These are phyloP conservation scores for Mus caroli DNA, from an alignment of 2,797 vertebrate genomes.

Conservation along the genomic window DNA sequence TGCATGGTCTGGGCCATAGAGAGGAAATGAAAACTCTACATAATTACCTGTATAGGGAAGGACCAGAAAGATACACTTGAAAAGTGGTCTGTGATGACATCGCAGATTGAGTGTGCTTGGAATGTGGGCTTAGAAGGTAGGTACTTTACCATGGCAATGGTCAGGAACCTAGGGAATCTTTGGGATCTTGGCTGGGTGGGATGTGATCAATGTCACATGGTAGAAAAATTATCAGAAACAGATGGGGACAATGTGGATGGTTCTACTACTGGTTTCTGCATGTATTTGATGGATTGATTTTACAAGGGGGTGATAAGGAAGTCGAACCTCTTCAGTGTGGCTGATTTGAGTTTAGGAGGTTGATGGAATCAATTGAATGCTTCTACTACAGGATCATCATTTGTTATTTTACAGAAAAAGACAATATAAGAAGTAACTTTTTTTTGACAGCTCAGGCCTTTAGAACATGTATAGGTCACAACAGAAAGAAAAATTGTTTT, in stretches of 20 bases:
- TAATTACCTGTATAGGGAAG: not conserved
- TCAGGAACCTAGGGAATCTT: not conserved
- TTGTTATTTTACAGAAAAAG: slow-evolving; percentile 38
- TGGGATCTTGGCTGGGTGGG: not conserved
- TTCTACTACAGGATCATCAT: not conserved
- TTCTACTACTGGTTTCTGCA: not conserved
- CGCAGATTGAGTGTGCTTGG: not conserved
- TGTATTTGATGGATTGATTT: not conserved
- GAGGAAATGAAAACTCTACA: not conserved
- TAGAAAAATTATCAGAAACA: slow-evolving; percentile 9
- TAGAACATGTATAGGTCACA: slow-evolving; percentile 25
- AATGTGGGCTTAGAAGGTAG: not conserved
- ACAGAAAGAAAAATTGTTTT: slow-evolving; percentile 60
- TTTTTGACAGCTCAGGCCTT: slow-evolving; percentile 7
- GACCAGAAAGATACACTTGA: not conserved
- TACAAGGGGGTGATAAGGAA: not conserved
- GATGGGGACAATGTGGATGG: not conserved
- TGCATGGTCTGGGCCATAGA: not conserved
- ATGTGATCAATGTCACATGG: not conserved
- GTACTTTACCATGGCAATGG: not conserved
- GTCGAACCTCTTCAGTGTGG: not conserved
- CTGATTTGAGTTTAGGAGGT: not conserved
- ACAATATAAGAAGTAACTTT: not conserved
- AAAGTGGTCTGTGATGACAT: not conserved
- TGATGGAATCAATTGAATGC: not conserved